These are phyloP conservation scores for Euleptes europaea DNA, from an alignment of 2,113 vertebrate species.

Conservation along the genomic window DNA sequence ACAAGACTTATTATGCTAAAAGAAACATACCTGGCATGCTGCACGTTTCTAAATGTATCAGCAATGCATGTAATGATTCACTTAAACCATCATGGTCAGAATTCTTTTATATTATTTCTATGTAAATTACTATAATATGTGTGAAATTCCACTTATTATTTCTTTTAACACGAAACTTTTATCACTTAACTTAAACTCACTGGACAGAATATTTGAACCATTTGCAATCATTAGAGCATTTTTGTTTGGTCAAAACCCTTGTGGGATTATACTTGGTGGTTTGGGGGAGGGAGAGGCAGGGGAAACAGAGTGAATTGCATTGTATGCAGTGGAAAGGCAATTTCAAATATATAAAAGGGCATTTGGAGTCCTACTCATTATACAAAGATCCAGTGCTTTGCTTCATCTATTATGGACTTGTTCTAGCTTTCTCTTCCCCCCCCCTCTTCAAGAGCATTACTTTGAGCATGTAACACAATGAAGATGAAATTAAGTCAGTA, in stretches of 20 bases:
- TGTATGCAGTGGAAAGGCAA: conserved; percentile 76
- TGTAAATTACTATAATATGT: conserved; percentile 92
- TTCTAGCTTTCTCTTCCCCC: conserved; percentile 50
- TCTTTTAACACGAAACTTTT: conserved; percentile 84
- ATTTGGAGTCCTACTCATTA: conserved; percentile 70
- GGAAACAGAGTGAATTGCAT: conserved; percentile 75
- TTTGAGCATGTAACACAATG: conserved; percentile 42
- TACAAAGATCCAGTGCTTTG: conserved; percentile 70
- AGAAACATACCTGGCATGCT: conserved; percentile 78
- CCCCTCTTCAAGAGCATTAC: conserved; percentile 62
- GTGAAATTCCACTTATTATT: conserved; percentile 87
- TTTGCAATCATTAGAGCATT: conserved; percentile 83
- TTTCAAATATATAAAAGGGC: conserved; percentile 79
- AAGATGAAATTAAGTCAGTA: conserved; percentile 19
- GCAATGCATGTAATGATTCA: conserved; percentile 86
- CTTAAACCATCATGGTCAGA: conserved; percentile 85
- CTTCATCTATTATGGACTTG: conserved; percentile 65
- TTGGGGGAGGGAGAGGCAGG: conserved; percentile 24
- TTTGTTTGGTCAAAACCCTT: conserved; percentile 82
- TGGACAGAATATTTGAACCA: conserved; percentile 81
- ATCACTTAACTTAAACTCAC: conserved; percentile 81
- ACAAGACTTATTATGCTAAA: conserved; percentile 85
- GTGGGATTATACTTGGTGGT: conserved; percentile 65
- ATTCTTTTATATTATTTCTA: conserved; percentile 85
- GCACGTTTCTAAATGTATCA: conserved; percentile 83